Evolutionary conservation across 2,797 vertebrate genomes (phyloP), one percentile per base, ranked within the genome.

Genomic region (Chiroxiphia lanceolata): DNA sequence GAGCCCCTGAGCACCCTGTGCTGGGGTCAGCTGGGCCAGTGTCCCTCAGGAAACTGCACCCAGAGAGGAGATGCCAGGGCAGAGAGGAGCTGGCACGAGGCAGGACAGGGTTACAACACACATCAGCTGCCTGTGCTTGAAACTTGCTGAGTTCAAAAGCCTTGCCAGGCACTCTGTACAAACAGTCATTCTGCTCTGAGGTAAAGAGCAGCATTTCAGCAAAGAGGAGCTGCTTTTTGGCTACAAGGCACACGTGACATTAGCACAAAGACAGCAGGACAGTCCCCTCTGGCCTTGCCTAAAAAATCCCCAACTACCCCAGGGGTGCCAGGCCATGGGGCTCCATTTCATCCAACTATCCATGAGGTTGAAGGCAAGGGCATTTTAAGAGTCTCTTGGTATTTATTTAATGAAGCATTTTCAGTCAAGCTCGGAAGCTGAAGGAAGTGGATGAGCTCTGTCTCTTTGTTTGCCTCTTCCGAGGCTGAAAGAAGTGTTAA

Each of bases 381-480:
- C 83, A 44, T 42, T 67, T 77, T 68, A 44, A 86, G 74, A 11
- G 15, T 40, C 36, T 51, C 59, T 71, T 65, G 53, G 53, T 75
- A 22, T 81, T 81, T 88, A 53, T 68, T 81, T 75, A 51, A 80
- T 44, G 69, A 81, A 83, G 42, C 14, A 9, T 80, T 94, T 93
- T 69, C 51, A 83, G 59, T 17, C 75, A 48, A 16, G 68, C 71
- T 69, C 50, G 82, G 70, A 95, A 71, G 78, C 48, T 34, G 53
- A n/a, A 72, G 87, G 93, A 94, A 93, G 84, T 6, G 0, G 84
- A 85, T 70, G 79, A 91, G 64, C 84, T 91, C 74, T 56, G 89
- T 56, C 40, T 16, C 71, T 92, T 71, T 81, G 48, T 92, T 80
- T 82, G 87, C 29, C 56, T 89, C 84, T 83, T 81, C 63, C 1